These are phyloP conservation scores for Pristis pectinata DNA, from an alignment of 2,797 vertebrate species.

Conservation along the genomic window DNA sequence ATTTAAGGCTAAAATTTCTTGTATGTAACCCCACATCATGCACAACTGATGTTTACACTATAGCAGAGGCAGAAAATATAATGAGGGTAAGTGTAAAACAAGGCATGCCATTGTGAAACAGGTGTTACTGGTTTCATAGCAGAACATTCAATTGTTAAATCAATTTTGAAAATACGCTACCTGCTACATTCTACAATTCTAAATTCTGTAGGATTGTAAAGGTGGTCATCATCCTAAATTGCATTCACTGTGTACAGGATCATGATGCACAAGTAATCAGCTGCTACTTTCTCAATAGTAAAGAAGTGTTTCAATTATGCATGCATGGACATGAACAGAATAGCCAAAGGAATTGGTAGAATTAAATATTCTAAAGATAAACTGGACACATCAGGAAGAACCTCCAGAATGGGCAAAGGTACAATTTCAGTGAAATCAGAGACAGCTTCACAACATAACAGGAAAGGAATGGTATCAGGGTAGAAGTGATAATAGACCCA, in stretches of 20 bases:
- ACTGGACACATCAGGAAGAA: not conserved
- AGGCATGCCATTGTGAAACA: not conserved
- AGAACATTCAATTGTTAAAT: not conserved
- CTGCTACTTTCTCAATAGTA: not conserved
- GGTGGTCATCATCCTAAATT: not conserved
- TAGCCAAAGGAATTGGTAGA: not conserved
- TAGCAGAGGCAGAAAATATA: not conserved
- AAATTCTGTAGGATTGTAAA: not conserved
- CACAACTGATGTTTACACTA: not conserved
- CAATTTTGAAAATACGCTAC: slow-evolving; percentile 22
- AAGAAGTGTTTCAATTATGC: slow-evolving; percentile 17
- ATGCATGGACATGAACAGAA: not conserved
- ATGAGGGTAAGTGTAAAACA: not conserved
- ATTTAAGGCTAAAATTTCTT: not conserved
- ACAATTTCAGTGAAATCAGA: not conserved
- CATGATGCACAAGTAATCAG: not conserved
- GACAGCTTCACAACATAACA: not conserved
- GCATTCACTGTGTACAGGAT: not conserved
- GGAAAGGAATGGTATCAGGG: not conserved
- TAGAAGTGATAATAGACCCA: not conserved
- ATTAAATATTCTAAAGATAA: slow-evolving; percentile 24
- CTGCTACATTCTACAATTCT: not conserved
- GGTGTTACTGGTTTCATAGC: not conserved
- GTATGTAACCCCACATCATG: not conserved
- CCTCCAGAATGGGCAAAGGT: not conserved